Evolutionary conservation across 2,888 invertebrate genomes (phyloP).

Genomic region (Scaptomyza polygonia): DNA sequence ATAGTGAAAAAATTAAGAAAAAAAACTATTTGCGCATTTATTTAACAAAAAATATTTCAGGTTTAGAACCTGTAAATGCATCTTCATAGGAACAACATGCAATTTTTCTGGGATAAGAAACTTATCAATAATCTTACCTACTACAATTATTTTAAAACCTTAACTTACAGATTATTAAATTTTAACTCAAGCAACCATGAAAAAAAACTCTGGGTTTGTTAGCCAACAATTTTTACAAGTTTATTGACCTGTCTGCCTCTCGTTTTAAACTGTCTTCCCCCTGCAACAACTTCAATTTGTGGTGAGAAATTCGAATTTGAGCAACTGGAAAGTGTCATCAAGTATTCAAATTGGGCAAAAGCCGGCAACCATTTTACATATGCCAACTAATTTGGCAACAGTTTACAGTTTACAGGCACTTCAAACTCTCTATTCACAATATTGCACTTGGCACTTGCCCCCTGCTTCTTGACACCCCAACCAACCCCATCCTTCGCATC

Average conservation of each 20-base stretch:
- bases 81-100: too few species aligned
- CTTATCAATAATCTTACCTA: too few species aligned
- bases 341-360: slow-evolving; percentile 25
- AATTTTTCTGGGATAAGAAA: too few species aligned
- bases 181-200: too few species aligned
- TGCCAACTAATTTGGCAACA: slow-evolving; percentile 71
- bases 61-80: too few species aligned
- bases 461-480: not conserved
- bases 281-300: not conserved
- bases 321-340: slow-evolving; percentile 23
- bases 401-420: slow-evolving; percentile 65
- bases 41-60: too few species aligned
- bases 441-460: slow-evolving; percentile 17
- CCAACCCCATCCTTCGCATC: not conserved
- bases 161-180: too few species aligned
- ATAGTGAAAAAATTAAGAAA: too few species aligned
- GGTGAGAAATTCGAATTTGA: not conserved
- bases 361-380: slow-evolving; percentile 25
- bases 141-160: too few species aligned
- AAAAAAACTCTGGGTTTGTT: not conserved
- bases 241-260: not conserved
- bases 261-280: not conserved
- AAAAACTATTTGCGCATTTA: too few species aligned
- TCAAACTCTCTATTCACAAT: slow-evolving; percentile 53
- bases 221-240: not conserved